phyloP scores from a whole-genome alignment of 2,113 vertebrate genomes.

The Hippocampus comes region DNA sequence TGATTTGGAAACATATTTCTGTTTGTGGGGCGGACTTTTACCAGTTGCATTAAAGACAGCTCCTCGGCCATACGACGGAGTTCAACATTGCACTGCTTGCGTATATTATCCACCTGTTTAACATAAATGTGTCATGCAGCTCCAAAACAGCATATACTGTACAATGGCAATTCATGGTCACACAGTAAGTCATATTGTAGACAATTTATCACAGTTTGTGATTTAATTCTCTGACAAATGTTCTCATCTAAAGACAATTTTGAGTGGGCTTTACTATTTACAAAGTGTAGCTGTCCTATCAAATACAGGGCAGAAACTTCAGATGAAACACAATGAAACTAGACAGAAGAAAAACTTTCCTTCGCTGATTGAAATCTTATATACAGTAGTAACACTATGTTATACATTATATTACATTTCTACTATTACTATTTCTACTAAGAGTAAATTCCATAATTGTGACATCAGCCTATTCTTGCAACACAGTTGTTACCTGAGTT shows the following conservation, averaged over 20 bases:
- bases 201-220: background rate
- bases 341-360: background rate
- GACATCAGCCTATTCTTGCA: background rate
- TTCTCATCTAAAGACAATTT: background rate
- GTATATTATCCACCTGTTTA: slow-evolving; percentile 79
- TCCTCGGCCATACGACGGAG: slow-evolving; percentile 84
- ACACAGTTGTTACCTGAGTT: background rate
- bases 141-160: slow-evolving; percentile 2
- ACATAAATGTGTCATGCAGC: slow-evolving; percentile 18
- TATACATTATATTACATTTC: background rate
- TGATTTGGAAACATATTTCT: slow-evolving; percentile 22
- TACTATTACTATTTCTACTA: background rate
- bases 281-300: background rate
- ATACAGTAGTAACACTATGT: background rate
- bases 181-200: background rate
- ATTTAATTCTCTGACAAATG: background rate
- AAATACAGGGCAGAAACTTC: background rate
- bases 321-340: background rate
- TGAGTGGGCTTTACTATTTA: background rate
- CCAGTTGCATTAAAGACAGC: slow-evolving; percentile 84
- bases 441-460: background rate
- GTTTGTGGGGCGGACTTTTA: slow-evolving; percentile 49
- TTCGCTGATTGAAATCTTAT: no score
- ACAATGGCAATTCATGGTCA: background rate
- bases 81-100: slow-evolving; percentile 81